These are phyloP conservation scores for Aricia artaxerxes DNA, from an alignment of 2,888 invertebrate species.

Conservation along the genomic window DNA sequence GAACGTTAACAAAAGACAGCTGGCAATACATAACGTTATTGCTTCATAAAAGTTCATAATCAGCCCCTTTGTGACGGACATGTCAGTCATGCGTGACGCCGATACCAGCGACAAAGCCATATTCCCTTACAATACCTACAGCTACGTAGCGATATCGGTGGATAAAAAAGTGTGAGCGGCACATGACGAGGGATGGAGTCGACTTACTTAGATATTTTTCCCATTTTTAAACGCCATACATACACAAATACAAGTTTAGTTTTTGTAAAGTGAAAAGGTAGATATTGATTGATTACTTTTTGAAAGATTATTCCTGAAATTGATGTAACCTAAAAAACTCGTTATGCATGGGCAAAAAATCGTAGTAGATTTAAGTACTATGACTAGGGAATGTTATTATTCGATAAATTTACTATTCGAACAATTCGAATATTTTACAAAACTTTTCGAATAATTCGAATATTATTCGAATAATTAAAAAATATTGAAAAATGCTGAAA, in stretches of 20 bases:
- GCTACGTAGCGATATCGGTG: conserved; percentile 74
- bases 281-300: too few species aligned
- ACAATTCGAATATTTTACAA: too few species aligned
- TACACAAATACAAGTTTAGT: not conserved
- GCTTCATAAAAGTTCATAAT: not conserved
- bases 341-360: too few species aligned
- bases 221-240: not conserved
- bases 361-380: too few species aligned
- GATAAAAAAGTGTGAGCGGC: conserved; percentile 62
- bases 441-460: too few species aligned
- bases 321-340: too few species aligned
- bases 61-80: conserved; percentile 31
- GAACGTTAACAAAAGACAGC: conserved; percentile 18
- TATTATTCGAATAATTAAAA: too few species aligned
- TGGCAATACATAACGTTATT: conserved; percentile 18
- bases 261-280: too few species aligned
- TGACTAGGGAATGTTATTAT: too few species aligned
- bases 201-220: conserved; percentile 33
- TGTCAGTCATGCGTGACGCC: conserved; percentile 58
- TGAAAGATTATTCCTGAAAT: too few species aligned
- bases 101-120: conserved; percentile 67
- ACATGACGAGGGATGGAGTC: conserved; percentile 56
- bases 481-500: too few species aligned
- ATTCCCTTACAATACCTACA: conserved; percentile 74
- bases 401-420: too few species aligned